A percentile compares a stretch with the other conserved stretches of the same genome.
phyloP scores from a whole-genome alignment of 2,797 vertebrate species.

The Manis javanica region DNA sequence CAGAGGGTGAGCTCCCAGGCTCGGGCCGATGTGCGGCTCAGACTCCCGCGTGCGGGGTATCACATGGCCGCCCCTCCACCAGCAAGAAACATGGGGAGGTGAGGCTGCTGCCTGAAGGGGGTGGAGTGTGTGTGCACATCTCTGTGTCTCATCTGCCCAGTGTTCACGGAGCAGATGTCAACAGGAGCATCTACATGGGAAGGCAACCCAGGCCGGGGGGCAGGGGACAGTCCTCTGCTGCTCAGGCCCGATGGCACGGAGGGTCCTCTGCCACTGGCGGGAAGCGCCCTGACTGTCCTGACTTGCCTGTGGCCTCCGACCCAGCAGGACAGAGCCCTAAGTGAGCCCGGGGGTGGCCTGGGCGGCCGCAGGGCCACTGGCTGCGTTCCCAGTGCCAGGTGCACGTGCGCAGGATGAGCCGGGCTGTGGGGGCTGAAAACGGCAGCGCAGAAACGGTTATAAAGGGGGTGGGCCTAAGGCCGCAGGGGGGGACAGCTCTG shows the following conservation, averaged over 20 bases:
- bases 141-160: background rate
- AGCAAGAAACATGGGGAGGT: too few species aligned
- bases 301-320: background rate
- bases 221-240: rapidly evolving
- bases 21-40: too few species aligned
- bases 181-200: background rate
- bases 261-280: background rate
- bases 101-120: too few species aligned
- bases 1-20: too few species aligned
- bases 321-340: background rate
- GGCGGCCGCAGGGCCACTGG: background rate
- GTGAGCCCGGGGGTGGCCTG: background rate
- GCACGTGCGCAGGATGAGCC: rapidly evolving
- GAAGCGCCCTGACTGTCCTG: background rate
- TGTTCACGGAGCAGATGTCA: background rate
- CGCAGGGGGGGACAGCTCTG: rapidly evolving
- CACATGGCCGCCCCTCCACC: too few species aligned
- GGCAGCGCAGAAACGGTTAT: background rate
- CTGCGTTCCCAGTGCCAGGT: rapidly evolving
- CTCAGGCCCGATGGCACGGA: rapidly evolving
- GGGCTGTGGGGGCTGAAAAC: background rate
- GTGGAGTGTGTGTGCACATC: too few species aligned
- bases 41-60: too few species aligned
- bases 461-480: rapidly evolving
- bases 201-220: background rate